Base-by-base conservation (phyloP, 1,140 invertebrate genomes). In the Cyphomyrmex costatus region DNA sequence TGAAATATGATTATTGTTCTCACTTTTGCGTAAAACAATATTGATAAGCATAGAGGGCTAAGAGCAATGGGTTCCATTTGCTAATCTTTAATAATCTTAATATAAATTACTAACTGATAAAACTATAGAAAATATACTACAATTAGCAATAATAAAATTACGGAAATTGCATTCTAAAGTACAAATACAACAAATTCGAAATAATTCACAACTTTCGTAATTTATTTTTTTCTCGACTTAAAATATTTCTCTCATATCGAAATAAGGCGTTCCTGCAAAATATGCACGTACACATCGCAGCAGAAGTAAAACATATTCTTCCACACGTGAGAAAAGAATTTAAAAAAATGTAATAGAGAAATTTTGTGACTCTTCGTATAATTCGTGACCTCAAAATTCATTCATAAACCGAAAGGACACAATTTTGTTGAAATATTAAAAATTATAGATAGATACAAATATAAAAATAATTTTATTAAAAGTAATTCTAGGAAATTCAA, bases 141-240 rank as follows among this genome's bases (percentile, higher is more conserved):
- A 7, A 76, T 76, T 30, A 51, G 2, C 8, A 76, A 63, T 49
- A 78, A 63, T 46, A 1, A 63, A 63, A 63, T 16, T 49, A 30
- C 12, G 5, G 12, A 73, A 56, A 56, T 19, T 0, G 19, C 21
- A 21, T 71, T 56, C 4, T 7, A 8, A 36, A 33, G 16, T 56
- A 33, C 21, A 82, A 70, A 19, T 24, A 12, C 51, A 58, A 82
- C 70, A 71, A 33, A 82, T 82, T 36, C 21, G 2, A 24, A 56
- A 5, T 71, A 71, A 82, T 82, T 71, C 71, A 71, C 21, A 42
- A 68, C 53, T 58, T 53, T 68, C 30, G 16, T 27, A 36, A 1
- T 36, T 71, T 36, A 24, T 19, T 21, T 53, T 27, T 12, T 66
- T 5, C 16, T 82, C n/a, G 53, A 56, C 19, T 36, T 30, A 56